phyloP scores from a whole-genome alignment of 2,888 invertebrate genomes.

The Coremacera marginata region DNA sequence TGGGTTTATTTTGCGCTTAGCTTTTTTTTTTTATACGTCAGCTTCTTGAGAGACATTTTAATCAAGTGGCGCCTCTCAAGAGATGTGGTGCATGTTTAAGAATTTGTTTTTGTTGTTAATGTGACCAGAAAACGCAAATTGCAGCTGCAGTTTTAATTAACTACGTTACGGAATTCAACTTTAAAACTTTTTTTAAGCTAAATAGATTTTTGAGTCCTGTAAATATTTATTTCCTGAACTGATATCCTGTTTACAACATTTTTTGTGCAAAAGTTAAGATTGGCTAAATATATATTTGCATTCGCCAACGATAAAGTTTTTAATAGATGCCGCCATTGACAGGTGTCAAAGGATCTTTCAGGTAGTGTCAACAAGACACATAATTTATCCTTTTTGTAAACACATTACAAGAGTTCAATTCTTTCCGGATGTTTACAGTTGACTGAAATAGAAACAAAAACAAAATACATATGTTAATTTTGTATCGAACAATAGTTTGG shows the following conservation, averaged over 20 bases:
- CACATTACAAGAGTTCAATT: too few species aligned
- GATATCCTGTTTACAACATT: conserved; percentile 1
- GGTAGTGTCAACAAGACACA: too few species aligned
- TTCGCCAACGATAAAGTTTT: too few species aligned
- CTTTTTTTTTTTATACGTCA: conserved; percentile 11
- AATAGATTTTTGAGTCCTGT: too few species aligned
- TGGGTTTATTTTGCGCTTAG: neutral
- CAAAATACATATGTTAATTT: too few species aligned
- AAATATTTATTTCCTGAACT: neutral
- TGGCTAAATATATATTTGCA: too few species aligned
- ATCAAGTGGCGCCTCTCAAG: conserved; percentile 35
- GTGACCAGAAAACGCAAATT: neutral
- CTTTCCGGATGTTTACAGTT: too few species aligned
- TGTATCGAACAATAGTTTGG: too few species aligned
- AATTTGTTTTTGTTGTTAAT: neutral
- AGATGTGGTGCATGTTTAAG: neutral
- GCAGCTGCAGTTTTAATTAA: conserved; percentile 33
- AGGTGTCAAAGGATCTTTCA: too few species aligned
- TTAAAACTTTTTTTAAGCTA: neutral
- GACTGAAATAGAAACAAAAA: too few species aligned
- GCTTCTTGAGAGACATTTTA: conserved; percentile 24
- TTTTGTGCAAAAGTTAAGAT: neutral
- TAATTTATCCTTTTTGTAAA: too few species aligned
- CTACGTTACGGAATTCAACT: neutral
- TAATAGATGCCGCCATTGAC: too few species aligned